Evolutionary conservation across 1,140 invertebrate species (phyloP).

Genomic region (Drosophila sulfurigaster): DNA sequence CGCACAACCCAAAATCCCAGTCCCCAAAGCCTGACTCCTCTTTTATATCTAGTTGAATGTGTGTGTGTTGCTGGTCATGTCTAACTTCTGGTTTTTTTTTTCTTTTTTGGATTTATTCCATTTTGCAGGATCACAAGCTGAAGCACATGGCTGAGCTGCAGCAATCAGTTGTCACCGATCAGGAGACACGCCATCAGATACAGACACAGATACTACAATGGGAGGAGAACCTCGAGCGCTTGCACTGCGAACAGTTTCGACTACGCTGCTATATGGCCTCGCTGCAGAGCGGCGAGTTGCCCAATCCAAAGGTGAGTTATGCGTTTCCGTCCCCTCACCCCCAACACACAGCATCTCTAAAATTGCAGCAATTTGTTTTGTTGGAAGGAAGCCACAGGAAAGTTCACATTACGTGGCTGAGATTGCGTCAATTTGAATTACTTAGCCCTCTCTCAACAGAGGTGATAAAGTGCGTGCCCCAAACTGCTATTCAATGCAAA

Average conservation of each 20-base stretch:
- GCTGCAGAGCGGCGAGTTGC: conserved; percentile 96
- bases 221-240: conserved; percentile 98
- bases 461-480: conserved; percentile 48
- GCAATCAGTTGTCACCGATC: conserved; percentile 96
- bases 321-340: not conserved
- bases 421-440: conserved; percentile 56
- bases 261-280: conserved; percentile 98
- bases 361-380: conserved; percentile 43
- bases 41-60: conserved; percentile 15
- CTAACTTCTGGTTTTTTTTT: conserved; percentile 49
- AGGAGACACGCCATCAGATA: conserved; percentile 95
- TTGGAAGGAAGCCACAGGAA: conserved; percentile 27
- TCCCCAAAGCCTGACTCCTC: not conserved
- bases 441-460: conserved; percentile 27
- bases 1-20: not conserved
- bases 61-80: conserved; percentile 14
- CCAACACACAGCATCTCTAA: no score
- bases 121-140: conserved; percentile 95
- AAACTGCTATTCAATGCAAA: conserved; percentile 53
- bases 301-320: conserved; percentile 96
- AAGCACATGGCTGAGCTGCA: conserved; percentile 99
- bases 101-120: conserved; percentile 30
- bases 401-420: conserved; percentile 49
- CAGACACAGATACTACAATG: conserved; percentile 96
- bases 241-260: conserved; percentile 98